phyloP scores from a whole-genome alignment of 2,797 vertebrate genomes.

The Rhinogobio ventralis region DNA sequence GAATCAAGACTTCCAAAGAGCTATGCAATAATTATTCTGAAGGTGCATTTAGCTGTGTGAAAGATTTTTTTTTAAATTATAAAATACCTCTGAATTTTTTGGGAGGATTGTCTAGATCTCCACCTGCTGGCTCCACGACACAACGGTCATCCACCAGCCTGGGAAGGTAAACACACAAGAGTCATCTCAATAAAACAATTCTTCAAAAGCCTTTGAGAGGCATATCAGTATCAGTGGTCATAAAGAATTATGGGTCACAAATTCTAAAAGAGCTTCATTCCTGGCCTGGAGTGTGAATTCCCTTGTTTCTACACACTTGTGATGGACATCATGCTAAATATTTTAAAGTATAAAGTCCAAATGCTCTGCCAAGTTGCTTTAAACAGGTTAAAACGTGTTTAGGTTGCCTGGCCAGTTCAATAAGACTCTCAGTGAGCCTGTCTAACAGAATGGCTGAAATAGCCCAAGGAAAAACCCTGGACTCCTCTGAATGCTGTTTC shows the following conservation, averaged over 20 bases:
- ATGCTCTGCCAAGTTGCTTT: neutral
- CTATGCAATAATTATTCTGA: neutral
- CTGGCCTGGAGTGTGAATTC: neutral
- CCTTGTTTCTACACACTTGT: slow-evolving; percentile 18
- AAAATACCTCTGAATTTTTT: slow-evolving; percentile 95
- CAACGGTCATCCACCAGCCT: slow-evolving; percentile 98
- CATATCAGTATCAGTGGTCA: neutral
- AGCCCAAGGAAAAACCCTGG: slow-evolving; percentile 20
- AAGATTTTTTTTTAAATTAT: neutral
- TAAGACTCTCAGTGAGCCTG: neutral
- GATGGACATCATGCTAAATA: neutral
- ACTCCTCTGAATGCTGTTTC: neutral
- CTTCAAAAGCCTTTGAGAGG: neutral
- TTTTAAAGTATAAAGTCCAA: neutral
- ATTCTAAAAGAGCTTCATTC: slow-evolving; percentile 7
- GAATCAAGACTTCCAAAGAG: neutral
- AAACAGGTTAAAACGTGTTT: slow-evolving; percentile 6
- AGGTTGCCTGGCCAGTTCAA: neutral
- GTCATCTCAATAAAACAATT: slow-evolving; percentile 12
- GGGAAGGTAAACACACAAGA: slow-evolving; percentile 28
- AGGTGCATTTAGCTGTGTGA: neutral
- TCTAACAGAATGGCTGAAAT: slow-evolving; percentile 14
- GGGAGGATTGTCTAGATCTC: slow-evolving; percentile 94
- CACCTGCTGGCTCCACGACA: slow-evolving; percentile 92
- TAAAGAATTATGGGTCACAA: neutral